Evolutionary conservation across 2,113 vertebrate species (phyloP).

Genomic region (Xiphophorus hellerii): DNA sequence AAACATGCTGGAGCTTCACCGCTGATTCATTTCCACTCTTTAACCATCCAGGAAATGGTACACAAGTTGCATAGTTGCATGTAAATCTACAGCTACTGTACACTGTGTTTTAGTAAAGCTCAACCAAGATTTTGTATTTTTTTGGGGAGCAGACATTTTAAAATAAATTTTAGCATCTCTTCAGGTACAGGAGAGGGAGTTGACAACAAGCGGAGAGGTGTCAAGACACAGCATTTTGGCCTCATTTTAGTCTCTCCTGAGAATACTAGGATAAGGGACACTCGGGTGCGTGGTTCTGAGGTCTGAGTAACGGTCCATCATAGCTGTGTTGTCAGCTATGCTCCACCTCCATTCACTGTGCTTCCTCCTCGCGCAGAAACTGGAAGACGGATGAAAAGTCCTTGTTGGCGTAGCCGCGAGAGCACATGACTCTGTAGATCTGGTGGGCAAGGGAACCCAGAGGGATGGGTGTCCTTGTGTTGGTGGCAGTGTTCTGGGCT

Average conservation of each 20-base stretch:
- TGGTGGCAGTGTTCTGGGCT: conserved; percentile 94
- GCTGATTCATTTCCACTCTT: conserved; percentile 29
- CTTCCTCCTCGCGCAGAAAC: conserved; percentile 95
- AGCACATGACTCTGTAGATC: conserved; percentile 95
- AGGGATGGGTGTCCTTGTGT: conserved; percentile 90
- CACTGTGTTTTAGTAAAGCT: neutral
- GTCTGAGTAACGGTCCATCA: conserved; percentile 23
- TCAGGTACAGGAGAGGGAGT: conserved; percentile 18
- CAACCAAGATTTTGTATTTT: conserved; percentile 3
- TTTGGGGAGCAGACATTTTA: conserved; percentile 23
- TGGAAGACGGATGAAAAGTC: conserved; percentile 99
- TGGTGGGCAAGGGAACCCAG: conserved; percentile 95
- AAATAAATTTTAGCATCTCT: conserved; percentile 57
- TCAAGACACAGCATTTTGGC: conserved; percentile 54
- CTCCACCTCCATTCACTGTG: conserved; percentile 72
- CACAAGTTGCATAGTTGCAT: conserved; percentile 24
- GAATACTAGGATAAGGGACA: conserved; percentile 60
- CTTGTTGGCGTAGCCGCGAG: conserved; percentile 93
- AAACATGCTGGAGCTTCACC: conserved; percentile 23
- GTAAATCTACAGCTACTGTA: conserved; percentile 16
- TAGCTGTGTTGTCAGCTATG: conserved; percentile 36
- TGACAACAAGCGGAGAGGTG: conserved; percentile 33
- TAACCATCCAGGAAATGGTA: conserved; percentile 25
- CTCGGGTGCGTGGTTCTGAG: conserved; percentile 36
- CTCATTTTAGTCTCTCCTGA: conserved; percentile 59